Percentiles rank a stretch among this genome's conserved stretches.
Conservation (phyloP, 2,888 invertebrate genomes). For the Zeuzera pyrina region DNA sequence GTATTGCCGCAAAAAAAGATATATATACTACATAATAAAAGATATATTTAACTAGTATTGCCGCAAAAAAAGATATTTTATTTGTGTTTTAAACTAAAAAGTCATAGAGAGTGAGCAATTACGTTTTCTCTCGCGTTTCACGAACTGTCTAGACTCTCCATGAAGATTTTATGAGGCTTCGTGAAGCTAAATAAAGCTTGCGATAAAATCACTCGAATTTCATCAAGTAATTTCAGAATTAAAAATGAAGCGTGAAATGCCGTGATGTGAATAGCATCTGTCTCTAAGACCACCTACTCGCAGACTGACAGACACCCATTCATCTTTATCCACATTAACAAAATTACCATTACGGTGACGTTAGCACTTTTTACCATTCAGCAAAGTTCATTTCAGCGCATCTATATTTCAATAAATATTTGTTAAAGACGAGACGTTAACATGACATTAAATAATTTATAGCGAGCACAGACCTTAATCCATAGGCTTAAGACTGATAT, state of each 20-base stretch:
- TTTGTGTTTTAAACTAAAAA: too few relatives aligned
- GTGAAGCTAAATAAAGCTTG: too few relatives aligned
- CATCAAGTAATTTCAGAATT: conserved; percentile 48
- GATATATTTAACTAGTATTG: too few relatives aligned
- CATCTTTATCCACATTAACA: conserved; percentile 52
- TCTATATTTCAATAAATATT: conserved; percentile 5
- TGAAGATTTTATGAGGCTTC: too few relatives aligned
- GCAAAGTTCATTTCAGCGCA: conserved; percentile 16
- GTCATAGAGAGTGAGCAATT: too few relatives aligned
- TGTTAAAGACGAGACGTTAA: conserved; percentile 24
- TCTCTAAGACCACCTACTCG: conserved; percentile 62
- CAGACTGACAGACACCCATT: conserved; percentile 51
- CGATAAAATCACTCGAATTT: too few relatives aligned
- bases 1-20: too few relatives aligned
- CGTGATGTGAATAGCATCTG: conserved; percentile 46
- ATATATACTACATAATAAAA: too few relatives aligned
- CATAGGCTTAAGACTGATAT: conserved; percentile 34
- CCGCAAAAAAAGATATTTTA: too few relatives aligned
- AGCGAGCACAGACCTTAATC: conserved; percentile 22
- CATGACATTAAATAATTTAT: conserved; percentile 44
- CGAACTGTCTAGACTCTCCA: too few relatives aligned
- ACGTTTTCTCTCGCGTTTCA: too few relatives aligned
- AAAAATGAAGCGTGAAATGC: conserved; percentile 37
- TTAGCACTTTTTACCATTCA: conserved; percentile 1
- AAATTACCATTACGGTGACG: background rate